Conservation (phyloP, 2,888 invertebrate genomes). For the Drosophila birchii region DNA sequence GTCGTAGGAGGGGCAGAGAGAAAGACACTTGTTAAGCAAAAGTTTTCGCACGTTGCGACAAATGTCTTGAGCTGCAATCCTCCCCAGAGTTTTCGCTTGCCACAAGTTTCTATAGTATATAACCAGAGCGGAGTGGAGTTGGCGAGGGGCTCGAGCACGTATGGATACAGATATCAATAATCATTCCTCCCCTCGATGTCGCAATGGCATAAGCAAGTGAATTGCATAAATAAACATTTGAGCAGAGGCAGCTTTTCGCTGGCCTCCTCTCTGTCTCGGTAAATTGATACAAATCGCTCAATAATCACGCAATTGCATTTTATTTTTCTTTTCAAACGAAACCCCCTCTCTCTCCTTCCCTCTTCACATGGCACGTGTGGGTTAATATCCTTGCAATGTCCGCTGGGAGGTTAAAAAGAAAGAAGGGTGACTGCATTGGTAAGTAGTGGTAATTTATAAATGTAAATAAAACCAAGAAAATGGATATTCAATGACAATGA, state of each 20-base stretch:
- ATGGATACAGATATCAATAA: conserved; percentile 63
- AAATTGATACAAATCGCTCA: conserved; percentile 84
- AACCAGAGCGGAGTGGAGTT: not conserved
- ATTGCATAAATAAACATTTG: conserved; percentile 70
- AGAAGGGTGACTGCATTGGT: not conserved
- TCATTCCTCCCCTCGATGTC: conserved; percentile 45
- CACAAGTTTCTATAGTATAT: conserved; percentile 44
- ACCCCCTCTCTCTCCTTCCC: not conserved
- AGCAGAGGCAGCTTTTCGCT: conserved; percentile 3
- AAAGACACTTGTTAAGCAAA: conserved; percentile 58
- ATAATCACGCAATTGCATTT: conserved; percentile 84
- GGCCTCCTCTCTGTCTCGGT: conserved; percentile 40
- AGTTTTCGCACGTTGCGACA: conserved; percentile 72
- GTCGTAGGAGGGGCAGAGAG: too few species aligned
- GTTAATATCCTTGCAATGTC: conserved; percentile 43
- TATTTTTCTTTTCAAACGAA: conserved; percentile 60
- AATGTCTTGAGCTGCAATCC: conserved; percentile 56
- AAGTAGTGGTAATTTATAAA: not conserved
- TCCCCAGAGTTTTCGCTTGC: conserved; percentile 50
- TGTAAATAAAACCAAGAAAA: not conserved
- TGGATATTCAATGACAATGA: not conserved
- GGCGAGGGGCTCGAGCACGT: not conserved
- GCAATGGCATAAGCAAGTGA: conserved; percentile 53
- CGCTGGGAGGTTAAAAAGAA: conserved; percentile 5
- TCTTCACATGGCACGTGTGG: conserved; percentile 48